phyloP scores from a whole-genome alignment of 2,888 invertebrate species.

The Desoria tigrina region DNA sequence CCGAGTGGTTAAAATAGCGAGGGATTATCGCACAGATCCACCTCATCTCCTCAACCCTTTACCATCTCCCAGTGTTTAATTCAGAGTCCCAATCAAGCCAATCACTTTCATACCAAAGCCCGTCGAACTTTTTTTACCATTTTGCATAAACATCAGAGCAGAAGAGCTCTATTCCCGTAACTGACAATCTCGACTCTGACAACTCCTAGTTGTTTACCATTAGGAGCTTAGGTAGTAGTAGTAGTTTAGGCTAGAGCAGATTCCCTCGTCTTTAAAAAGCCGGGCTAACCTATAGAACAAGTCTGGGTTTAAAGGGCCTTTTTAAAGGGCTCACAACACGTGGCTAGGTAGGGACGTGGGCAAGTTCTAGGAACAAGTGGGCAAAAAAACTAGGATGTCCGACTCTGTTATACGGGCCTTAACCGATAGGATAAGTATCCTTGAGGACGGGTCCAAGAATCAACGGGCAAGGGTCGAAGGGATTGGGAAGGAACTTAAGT shows the following conservation, averaged over 20 bases:
- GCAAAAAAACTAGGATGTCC: slow-evolving; percentile 13
- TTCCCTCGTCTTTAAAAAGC: slow-evolving; percentile 10
- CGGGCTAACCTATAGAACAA: not conserved
- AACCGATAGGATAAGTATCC: slow-evolving; percentile 25
- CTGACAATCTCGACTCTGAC: slow-evolving; percentile 34
- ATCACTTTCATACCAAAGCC: slow-evolving; percentile 18
- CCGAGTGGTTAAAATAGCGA: too few relatives aligned
- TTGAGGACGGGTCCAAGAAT: slow-evolving; percentile 41
- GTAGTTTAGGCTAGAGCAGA: too few relatives aligned
- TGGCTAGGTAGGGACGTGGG: not conserved
- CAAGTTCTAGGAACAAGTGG: not conserved
- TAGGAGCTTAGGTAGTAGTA: not conserved
- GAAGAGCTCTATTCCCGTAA: slow-evolving; percentile 45
- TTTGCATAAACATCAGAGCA: too few relatives aligned
- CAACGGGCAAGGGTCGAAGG: slow-evolving; percentile 33
- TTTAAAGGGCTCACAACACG: slow-evolving; percentile 12
- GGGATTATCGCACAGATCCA: not conserved
- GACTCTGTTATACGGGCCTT: slow-evolving; percentile 1
- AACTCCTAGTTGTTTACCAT: not conserved
- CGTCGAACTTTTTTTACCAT: slow-evolving; percentile 15
- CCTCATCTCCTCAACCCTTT: slow-evolving; percentile 19
- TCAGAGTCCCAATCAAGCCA: slow-evolving; percentile 10
- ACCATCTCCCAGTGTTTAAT: not conserved
- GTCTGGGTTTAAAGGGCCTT: slow-evolving; percentile 13
- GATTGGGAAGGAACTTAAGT: slow-evolving; percentile 38